Conservation (phyloP, 2,888 invertebrate species). For the Nomada flava region DNA sequence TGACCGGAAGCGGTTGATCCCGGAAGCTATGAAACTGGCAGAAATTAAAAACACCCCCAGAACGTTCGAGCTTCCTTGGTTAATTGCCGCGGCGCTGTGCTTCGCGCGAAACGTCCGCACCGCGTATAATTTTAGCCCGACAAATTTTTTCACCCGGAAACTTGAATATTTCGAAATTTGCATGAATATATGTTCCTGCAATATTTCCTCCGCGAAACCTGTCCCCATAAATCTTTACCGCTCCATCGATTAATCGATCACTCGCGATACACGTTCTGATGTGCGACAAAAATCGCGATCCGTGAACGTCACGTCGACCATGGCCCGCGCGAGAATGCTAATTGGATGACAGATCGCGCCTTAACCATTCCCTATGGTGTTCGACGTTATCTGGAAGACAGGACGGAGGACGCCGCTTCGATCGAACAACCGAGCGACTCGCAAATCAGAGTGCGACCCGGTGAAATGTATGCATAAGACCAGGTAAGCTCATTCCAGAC, state of each 20-base stretch:
- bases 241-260: neutral
- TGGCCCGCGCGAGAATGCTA: slow-evolving; percentile 14
- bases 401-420: neutral
- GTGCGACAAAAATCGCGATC: neutral
- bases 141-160: neutral
- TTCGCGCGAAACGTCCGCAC: neutral
- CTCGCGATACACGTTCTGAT: neutral
- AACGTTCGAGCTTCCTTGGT: neutral
- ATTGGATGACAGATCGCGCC: slow-evolving; percentile 36
- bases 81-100: neutral
- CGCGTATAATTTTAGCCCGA: neutral
- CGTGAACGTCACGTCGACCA: neutral
- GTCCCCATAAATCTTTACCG: neutral
- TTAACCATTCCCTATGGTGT: slow-evolving; percentile 2
- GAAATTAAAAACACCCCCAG: neutral
- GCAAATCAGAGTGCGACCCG: slow-evolving; percentile 60
- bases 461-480: slow-evolving; percentile 70
- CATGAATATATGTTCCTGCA: no score
- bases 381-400: neutral
- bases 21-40: neutral
- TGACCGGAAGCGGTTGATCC: neutral
- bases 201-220: neutral
- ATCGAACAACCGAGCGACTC: slow-evolving; percentile 48
- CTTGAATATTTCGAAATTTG: neutral
- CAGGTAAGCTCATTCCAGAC: slow-evolving; percentile 67